A percentile compares a stretch with the other conserved stretches of the same genome.
These are phyloP conservation scores for Taeniopygia guttata DNA, from an alignment of 2,797 vertebrate species.

Conservation along the genomic window DNA sequence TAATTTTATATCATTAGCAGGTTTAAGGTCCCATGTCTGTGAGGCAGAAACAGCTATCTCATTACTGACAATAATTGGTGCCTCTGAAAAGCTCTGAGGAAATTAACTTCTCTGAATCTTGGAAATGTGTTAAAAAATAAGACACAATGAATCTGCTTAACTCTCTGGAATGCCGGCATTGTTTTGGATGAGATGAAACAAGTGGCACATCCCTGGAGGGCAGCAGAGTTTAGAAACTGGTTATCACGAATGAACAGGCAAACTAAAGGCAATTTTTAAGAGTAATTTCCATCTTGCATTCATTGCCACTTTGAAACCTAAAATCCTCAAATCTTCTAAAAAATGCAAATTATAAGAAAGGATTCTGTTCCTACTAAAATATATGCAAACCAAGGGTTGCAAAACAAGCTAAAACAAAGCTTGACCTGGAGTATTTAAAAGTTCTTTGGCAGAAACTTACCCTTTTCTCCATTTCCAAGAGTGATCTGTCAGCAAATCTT, in stretches of 20 bases:
- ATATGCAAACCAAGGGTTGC: background rate
- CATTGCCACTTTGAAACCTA: background rate
- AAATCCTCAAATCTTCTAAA: conserved; percentile 8
- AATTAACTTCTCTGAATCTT: background rate
- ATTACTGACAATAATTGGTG: background rate
- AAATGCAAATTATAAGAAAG: conserved; percentile 6
- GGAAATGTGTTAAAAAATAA: background rate
- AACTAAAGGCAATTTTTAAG: background rate
- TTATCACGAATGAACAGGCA: background rate
- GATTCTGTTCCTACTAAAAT: background rate
- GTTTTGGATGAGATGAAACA: background rate
- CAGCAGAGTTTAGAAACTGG: background rate
- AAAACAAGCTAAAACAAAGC: conserved; percentile 10
- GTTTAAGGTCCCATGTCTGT: background rate
- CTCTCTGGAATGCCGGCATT: background rate
- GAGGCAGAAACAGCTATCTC: background rate
- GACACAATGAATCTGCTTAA: background rate
- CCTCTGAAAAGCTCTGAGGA: background rate
- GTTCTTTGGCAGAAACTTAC: conserved; percentile 76
- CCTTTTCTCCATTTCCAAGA: conserved; percentile 99
- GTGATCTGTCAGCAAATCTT: conserved; percentile 95
- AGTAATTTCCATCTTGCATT: background rate
- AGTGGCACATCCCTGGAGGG: background rate
- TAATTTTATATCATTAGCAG: background rate
- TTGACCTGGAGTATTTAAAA: background rate